Evolutionary conservation across 2,888 invertebrate genomes (phyloP), one percentile per base, ranked within the genome.

Genomic region (Chesias legatella): DNA sequence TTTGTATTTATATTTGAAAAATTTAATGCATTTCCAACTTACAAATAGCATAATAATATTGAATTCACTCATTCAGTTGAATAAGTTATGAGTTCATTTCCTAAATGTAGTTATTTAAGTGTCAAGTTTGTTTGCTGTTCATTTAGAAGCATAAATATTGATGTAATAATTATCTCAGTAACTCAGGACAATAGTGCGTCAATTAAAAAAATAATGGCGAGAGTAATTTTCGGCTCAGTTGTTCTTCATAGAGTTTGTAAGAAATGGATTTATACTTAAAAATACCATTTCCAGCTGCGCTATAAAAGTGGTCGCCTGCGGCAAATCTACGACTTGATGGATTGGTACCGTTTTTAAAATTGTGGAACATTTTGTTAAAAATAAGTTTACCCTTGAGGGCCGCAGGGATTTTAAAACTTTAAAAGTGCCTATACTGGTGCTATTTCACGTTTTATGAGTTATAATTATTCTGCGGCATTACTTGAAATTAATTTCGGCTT

Each of bases 401-500:
- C 2, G 3, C 13, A 2, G n/a, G n/a, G n/a, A 22, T 2, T n/a
- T 2, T 1, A 7, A 22, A 7, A 22, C n/a, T 22, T 7, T 22
- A 6, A 20, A 1, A 2, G 6, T n/a, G 22, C 22, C n/a, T 5
- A n/a, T 22, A n/a, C n/a, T 7, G 22, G 6, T 22, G 22, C 4
- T 7, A 27, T 26, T 26, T 29, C 36, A 42, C 10, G 39, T 37
- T 37, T 37, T 47, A 33, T 43, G 34, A 41, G 30, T 43, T 60
- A 26, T 44, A 50, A 54, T 59, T 44, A 33, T 41, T 44, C 24
- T 22, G 17, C 23, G 33, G 49, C 53, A 52, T 53, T 53, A 49
- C 48, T 51, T 29, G 32, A 55, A 63, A 60, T 56, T 54, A 36
- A 56, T 55, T 58, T 58, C 49, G 34, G 41, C 45, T 46, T 48